phyloP scores from a whole-genome alignment of 2,797 vertebrate genomes.

The Muscicapa comitata region DNA sequence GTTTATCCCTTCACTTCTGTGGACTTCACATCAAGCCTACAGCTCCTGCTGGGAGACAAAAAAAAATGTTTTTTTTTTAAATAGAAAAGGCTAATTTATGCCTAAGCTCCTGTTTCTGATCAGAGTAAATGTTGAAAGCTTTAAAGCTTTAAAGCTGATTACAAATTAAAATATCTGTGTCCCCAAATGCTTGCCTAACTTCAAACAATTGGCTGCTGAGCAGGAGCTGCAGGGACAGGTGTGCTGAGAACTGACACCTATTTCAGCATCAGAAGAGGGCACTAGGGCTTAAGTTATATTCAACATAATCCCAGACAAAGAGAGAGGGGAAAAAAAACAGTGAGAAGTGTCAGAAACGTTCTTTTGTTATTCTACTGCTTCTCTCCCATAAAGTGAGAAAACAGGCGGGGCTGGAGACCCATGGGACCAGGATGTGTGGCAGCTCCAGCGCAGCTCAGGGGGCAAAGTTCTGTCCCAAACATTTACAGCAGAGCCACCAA shows the following conservation, averaged over 20 bases:
- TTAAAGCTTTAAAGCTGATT: slow-evolving; percentile 37
- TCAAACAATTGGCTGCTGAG: neutral
- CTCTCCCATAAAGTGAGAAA: neutral
- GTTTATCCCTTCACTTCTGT: neutral
- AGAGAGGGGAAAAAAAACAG: accelerated
- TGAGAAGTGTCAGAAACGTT: neutral
- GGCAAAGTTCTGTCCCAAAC: neutral
- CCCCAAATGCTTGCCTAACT: neutral
- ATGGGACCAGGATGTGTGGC: neutral
- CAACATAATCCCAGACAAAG: slow-evolving; percentile 7
- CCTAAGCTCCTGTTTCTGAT: slow-evolving; percentile 12
- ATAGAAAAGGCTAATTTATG: neutral
- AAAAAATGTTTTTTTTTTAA: neutral
- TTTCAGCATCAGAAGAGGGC: slow-evolving; percentile 46
- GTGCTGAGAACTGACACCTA: neutral
- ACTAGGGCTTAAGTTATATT: slow-evolving; percentile 11
- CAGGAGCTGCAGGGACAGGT: neutral
- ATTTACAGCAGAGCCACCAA: neutral
- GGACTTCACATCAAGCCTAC: neutral
- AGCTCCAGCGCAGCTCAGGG: neutral
- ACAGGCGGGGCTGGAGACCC: neutral
- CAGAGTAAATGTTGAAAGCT: slow-evolving; percentile 10
- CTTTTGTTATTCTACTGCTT: neutral
- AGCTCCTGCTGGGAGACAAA: neutral
- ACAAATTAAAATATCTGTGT: slow-evolving; percentile 5